Evolutionary conservation across 2,888 invertebrate genomes (phyloP).

Genomic region (Polydrusus tereticollis): DNA sequence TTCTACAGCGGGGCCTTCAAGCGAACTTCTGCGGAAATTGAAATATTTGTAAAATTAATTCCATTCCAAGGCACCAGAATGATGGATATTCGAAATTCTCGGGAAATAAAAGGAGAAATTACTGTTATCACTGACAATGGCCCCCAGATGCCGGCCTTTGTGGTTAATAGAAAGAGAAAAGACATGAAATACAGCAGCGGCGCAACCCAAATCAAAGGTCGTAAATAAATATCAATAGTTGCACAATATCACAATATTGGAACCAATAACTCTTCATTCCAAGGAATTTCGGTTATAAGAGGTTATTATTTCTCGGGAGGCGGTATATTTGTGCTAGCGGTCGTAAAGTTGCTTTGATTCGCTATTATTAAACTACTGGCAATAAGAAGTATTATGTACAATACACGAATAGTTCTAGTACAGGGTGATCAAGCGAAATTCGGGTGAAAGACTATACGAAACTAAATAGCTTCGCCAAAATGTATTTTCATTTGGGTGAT

Average conservation of each 20-base stretch:
- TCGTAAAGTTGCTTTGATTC: slow-evolving; percentile 2
- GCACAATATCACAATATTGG: slow-evolving; percentile 54
- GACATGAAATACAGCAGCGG: slow-evolving; percentile 51
- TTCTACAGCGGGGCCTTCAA: slow-evolving; percentile 20
- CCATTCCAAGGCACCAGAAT: slow-evolving; percentile 35
- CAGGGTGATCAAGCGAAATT: too few species aligned
- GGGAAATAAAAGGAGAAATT: slow-evolving; percentile 43
- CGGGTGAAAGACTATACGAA: too few species aligned
- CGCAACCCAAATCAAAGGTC: slow-evolving; percentile 49
- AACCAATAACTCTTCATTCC: slow-evolving; percentile 55
- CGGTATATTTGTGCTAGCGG: background rate
- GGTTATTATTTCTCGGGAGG: slow-evolving; percentile 10
- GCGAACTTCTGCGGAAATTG: slow-evolving; percentile 42
- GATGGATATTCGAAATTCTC: slow-evolving; percentile 39
- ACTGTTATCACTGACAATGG: slow-evolving; percentile 52
- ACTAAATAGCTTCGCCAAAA: too few species aligned
- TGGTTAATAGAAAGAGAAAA: slow-evolving; percentile 49
- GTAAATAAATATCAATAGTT: slow-evolving; percentile 60
- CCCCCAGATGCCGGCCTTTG: slow-evolving; percentile 49
- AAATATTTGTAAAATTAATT: slow-evolving; percentile 48
- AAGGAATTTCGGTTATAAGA: slow-evolving; percentile 21
- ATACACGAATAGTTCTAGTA: too few species aligned
- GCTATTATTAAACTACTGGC: too few species aligned
- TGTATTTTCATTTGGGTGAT: too few species aligned
- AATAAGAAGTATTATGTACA: too few species aligned